Evolutionary conservation across 2,888 invertebrate genomes (phyloP), one percentile per base, ranked within the genome.

Genomic region (Epistrophe grossulariae): DNA sequence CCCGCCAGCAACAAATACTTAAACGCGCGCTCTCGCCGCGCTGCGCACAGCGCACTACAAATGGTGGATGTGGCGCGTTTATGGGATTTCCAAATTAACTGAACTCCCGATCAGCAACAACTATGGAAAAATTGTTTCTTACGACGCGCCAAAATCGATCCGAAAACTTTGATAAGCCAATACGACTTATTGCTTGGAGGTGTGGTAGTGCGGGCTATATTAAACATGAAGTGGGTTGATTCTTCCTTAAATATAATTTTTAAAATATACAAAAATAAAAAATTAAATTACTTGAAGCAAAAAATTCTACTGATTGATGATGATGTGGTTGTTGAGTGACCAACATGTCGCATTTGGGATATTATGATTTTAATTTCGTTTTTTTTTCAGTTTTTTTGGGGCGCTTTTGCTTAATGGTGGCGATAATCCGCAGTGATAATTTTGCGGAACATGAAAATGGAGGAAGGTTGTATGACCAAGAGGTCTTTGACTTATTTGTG

Each of bases 61-160:
- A 19, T 71, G 57, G 77, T 85, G 66, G 73, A 73, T 73, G 78
- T 79, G 64, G 79, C 71, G 77, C 74, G 73, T 83, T 74, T 74
- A 87, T 79, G 73, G 83, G 17, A 79, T 71, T 74, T 79, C 64
- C 72, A 45, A 71, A 45, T 59, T 74, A 74, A 83, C 62, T 64
- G 17, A 52, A 87, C 79, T 83, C 83, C 71, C 83, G 83, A 82
- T 82, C 85, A 43, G 45, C 72, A 83, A 79, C 79, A 83, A 83
- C 87, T 87, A 87, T 87, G 87, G 87, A 83, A 87, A 62, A 87
- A 87, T 87, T 87, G 87, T 87, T 87, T 87, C 87, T 87, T 87
- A 87, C 71, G 87, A 83, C 83, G 87, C 87, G 87, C 87, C 87
- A 87, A 87, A 87, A 87, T 87, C 76, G 87, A 87, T 87, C 87